Evolutionary conservation across 2,797 vertebrate species (phyloP), one percentile per base, ranked within the genome.

Genomic region (Cyprinodon diabolis): DNA sequence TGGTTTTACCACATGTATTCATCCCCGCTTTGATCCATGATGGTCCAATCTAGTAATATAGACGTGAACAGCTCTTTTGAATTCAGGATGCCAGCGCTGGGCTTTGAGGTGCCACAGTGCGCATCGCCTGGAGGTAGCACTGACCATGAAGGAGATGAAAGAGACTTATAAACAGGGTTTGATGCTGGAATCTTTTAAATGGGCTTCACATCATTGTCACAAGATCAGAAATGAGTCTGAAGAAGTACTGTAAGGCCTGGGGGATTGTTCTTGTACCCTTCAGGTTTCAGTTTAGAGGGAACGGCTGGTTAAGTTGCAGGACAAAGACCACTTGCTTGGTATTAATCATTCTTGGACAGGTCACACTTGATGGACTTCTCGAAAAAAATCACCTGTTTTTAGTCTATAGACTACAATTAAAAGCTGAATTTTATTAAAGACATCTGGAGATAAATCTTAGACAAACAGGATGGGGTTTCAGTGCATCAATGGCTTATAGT

Each of bases 61-160:
- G 77, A 85, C 80, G 75, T 48, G 79, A 78, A 72, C 75, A 3
- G 73, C 75, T 72, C 84, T 47, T 81, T 83, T 72, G 70, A 81
- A 73, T 52, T 66, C 66, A 12, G 49, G 69, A 58, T 54, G 14
- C 54, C 1, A 3, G 13, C 3, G 75, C 60, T 77, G 19, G 71
- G 69, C 67, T 82, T 72, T 77, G 66, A 54, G 74, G 25, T 70
- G 79, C 75, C 45, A 9, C 55, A 65, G 54, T 62, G 71, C 68
- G 52, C 77, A 63, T 35, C 23, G 86, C 87, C 86, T 19, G 21
- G 80, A 86, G 85, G 69, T 68, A 7, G 69, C 0, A 69, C 17
- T 78, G 86, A 82, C 85, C 83, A 74, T 69, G 72, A 75, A 67
- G 56, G 35, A 80, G 78, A 90, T 84, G 70, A 85, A 87, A 89